Evolutionary conservation across 2,797 vertebrate species (phyloP).

Genomic region (Cryptoprocta ferox): DNA sequence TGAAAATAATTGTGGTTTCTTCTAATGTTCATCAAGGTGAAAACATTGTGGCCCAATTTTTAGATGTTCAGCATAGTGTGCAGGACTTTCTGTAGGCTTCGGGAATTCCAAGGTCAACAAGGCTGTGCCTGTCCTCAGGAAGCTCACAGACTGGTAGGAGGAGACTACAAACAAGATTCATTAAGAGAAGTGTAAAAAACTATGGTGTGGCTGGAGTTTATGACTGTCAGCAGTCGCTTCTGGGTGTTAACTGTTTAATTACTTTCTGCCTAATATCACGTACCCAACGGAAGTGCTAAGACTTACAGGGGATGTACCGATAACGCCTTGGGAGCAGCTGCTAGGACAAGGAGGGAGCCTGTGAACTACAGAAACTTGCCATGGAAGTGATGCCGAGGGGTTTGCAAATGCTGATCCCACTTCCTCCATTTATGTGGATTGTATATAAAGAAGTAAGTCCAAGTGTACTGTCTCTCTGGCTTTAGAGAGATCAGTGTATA

Average conservation of each 20-base stretch:
- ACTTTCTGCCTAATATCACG: neutral
- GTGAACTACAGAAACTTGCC: neutral
- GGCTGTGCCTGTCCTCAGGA: neutral
- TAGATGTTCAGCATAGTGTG: neutral
- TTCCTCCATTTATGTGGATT: neutral
- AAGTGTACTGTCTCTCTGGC: neutral
- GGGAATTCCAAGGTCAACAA: neutral
- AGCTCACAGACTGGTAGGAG: neutral
- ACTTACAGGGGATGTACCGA: neutral
- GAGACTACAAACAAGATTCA: neutral
- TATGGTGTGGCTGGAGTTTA: neutral
- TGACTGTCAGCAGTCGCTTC: neutral
- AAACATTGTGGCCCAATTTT: neutral
- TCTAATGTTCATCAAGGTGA: neutral
- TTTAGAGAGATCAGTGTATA: neutral
- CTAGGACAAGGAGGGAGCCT: neutral
- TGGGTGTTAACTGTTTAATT: neutral
- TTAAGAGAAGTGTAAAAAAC: neutral
- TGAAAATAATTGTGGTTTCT: neutral
- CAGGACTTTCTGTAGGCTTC: neutral
- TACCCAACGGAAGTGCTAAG: accelerated
- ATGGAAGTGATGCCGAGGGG: too few relatives aligned
- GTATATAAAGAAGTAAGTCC: neutral
- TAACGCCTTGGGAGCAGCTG: neutral
- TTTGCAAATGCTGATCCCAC: neutral